A percentile compares a stretch with the other conserved stretches of the same genome.
phyloP scores from a whole-genome alignment of 2,888 invertebrate species.

The Metacarcinus magister region DNA sequence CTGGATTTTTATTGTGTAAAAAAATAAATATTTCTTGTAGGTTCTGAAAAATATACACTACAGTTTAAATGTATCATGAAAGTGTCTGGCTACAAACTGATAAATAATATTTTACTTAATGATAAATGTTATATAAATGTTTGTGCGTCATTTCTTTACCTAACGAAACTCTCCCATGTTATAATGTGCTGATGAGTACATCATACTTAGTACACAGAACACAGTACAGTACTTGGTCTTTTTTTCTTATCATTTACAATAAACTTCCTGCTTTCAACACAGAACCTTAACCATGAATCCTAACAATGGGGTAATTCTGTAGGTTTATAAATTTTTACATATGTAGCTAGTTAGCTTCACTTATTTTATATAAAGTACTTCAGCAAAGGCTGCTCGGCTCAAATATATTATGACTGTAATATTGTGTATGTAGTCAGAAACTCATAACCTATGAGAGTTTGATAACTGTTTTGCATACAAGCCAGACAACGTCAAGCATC shows the following conservation, averaged over 20 bases:
- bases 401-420: neutral
- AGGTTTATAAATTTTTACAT: neutral
- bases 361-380: neutral
- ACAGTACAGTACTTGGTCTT: neutral
- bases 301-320: neutral
- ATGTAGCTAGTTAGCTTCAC: neutral
- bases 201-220: neutral
- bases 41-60: constrained; percentile 26
- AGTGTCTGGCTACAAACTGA: neutral
- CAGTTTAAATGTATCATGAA: neutral
- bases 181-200: neutral
- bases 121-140: neutral
- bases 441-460: neutral
- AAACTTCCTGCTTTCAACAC: neutral
- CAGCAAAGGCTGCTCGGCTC: neutral
- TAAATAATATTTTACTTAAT: neutral
- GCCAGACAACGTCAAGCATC: neutral
- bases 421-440: neutral
- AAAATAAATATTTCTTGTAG: neutral
- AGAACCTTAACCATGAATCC: neutral
- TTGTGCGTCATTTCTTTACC: neutral
- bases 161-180: neutral
- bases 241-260: neutral
- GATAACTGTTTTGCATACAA: neutral
- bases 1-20: neutral